Percentiles rank a stretch among this genome's conserved stretches.
These are phyloP conservation scores for Dryadula phaetusa DNA, from an alignment of 2,888 invertebrate species.

Conservation along the genomic window DNA sequence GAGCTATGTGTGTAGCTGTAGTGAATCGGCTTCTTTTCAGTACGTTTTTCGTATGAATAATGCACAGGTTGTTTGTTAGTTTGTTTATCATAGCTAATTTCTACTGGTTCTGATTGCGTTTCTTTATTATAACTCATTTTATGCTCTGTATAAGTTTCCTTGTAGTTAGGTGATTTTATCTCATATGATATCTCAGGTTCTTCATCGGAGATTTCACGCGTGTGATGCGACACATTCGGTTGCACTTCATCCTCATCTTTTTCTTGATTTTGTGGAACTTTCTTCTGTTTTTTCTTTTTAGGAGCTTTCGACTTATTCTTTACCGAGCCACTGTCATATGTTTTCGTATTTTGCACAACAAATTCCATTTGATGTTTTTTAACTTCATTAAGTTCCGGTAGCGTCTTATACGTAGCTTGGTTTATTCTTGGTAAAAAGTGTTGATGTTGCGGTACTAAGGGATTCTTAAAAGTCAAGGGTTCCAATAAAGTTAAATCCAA, in stretches of 20 bases:
- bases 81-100: conserved; percentile 64
- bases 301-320: conserved; percentile 57
- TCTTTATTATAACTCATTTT: conserved; percentile 71
- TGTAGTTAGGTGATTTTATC: conserved; percentile 71
- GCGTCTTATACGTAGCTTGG: conserved; percentile 65
- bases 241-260: conserved; percentile 56
- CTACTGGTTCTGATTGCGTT: conserved; percentile 66
- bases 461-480: conserved; percentile 75
- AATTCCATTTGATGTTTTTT: conserved; percentile 66
- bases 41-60: conserved; percentile 67
- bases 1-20: conserved; percentile 52
- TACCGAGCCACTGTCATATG: conserved; percentile 59
- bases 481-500: conserved; percentile 73
- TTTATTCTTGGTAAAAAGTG: conserved; percentile 74
- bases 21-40: conserved; percentile 58
- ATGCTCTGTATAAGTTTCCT: conserved; percentile 72
- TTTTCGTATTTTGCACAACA: conserved; percentile 62
- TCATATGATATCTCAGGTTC: conserved; percentile 70
- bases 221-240: conserved; percentile 57
- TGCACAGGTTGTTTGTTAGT: conserved; percentile 61
- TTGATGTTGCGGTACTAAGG: conserved; percentile 78
- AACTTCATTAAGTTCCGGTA: conserved; percentile 57
- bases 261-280: conserved; percentile 50
- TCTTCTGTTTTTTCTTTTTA: conserved; percentile 58
- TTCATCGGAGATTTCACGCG: conserved; percentile 54